These are phyloP conservation scores for Callitettix versicolor DNA, from an alignment of 1,140 invertebrate species.

Conservation along the genomic window DNA sequence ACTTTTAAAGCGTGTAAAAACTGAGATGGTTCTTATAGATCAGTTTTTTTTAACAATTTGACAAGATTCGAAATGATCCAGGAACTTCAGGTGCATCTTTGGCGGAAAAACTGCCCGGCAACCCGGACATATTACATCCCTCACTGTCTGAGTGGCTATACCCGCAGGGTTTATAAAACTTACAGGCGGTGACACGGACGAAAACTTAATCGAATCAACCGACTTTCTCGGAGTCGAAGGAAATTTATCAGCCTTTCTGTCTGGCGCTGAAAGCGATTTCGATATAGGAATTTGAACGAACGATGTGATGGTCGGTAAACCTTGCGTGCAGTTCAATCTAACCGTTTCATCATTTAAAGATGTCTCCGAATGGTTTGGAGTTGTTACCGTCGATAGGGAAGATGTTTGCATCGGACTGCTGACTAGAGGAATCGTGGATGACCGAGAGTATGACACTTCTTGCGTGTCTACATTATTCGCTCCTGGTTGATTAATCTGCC, in stretches of 20 bases:
- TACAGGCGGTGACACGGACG: slow-evolving; percentile 2
- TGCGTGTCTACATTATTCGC: background rate
- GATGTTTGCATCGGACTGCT: background rate
- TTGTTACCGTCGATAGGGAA: background rate
- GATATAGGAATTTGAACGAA: slow-evolving; percentile 18
- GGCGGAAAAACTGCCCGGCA: slow-evolving; percentile 28
- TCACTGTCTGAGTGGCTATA: slow-evolving; percentile 23
- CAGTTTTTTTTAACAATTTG: slow-evolving; percentile 6
- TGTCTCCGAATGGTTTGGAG: background rate
- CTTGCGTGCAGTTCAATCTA: slow-evolving; percentile 12
- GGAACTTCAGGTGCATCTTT: slow-evolving; percentile 27
- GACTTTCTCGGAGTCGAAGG: slow-evolving; percentile 6
- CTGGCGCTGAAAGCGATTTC: slow-evolving; percentile 21
- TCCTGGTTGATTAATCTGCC: background rate
- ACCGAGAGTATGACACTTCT: slow-evolving; percentile 10
- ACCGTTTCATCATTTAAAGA: background rate
- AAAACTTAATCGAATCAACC: slow-evolving; percentile 11
- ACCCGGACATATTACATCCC: slow-evolving; percentile 28
- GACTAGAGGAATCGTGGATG: slow-evolving; percentile 10
- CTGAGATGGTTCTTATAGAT: too few species aligned
- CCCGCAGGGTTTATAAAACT: slow-evolving; percentile 1
- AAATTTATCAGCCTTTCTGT: slow-evolving; percentile 5
- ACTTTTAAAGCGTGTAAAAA: too few species aligned
- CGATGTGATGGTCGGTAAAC: slow-evolving; percentile 18
- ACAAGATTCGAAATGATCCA: slow-evolving; percentile 30